These are phyloP conservation scores for Diachasma alloeum DNA, from an alignment of 1,140 invertebrate genomes.

Conservation along the genomic window DNA sequence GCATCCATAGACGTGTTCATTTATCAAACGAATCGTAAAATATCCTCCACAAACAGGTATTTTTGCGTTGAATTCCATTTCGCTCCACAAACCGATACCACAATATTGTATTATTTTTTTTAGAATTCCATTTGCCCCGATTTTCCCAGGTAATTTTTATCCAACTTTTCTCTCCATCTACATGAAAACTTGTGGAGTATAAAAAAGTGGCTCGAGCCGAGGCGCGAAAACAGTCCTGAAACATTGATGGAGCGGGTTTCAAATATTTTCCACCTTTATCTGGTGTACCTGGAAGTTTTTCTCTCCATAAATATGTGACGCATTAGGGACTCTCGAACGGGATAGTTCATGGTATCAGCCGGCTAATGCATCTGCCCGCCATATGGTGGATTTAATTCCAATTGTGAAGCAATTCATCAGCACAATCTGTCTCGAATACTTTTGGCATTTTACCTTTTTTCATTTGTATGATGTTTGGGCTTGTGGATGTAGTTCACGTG, in stretches of 20 bases:
- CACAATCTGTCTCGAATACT: not conserved
- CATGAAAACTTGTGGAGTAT: not conserved
- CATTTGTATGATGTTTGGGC: not conserved
- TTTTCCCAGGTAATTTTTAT: not conserved
- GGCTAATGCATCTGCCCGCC: not conserved
- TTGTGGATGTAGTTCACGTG: not conserved
- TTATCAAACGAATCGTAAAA: no score
- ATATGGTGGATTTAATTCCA: constrained; percentile 5
- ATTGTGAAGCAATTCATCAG: not conserved
- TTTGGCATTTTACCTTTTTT: not conserved
- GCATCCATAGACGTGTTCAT: no score
- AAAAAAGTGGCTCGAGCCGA: not conserved
- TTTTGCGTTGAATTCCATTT: no score
- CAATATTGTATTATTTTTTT: no score
- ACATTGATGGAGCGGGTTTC: not conserved
- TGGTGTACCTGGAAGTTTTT: not conserved
- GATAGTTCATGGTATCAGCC: not conserved
- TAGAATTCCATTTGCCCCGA: no score
- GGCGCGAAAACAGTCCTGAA: not conserved
- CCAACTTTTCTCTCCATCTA: not conserved
- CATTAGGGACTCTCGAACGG: not conserved
- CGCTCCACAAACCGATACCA: no score
- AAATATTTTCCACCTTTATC: not conserved
- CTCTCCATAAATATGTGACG: not conserved
- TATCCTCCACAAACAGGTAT: no score